A percentile compares a stretch with the other conserved stretches of the same genome.
Evolutionary conservation across 1,140 invertebrate species (phyloP).

Genomic region (Pseudomyrmex pallidus): DNA sequence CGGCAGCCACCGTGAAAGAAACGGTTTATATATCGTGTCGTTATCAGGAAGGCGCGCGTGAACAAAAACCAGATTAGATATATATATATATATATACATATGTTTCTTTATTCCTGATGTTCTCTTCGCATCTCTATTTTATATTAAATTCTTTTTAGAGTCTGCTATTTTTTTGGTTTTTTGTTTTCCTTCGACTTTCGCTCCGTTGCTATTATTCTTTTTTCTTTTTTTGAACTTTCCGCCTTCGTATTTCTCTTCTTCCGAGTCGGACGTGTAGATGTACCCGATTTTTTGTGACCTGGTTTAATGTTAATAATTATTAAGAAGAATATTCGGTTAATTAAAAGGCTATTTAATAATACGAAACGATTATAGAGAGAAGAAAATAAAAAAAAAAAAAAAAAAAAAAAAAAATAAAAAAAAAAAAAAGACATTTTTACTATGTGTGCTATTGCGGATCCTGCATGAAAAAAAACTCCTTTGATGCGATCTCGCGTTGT

Average conservation of each 20-base stretch:
- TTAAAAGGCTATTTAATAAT: slow-evolving; percentile 78
- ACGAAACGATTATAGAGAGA: slow-evolving; percentile 61
- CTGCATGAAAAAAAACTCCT: no score
- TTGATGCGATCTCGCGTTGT: no score
- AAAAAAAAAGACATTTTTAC: slow-evolving; percentile 73
- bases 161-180: slow-evolving; percentile 51
- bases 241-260: slow-evolving; percentile 28
- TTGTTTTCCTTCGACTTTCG: slow-evolving; percentile 37
- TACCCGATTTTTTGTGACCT: slow-evolving; percentile 77
- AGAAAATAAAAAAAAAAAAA: slow-evolving; percentile 74
- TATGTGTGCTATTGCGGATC: not conserved
- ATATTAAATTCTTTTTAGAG: slow-evolving; percentile 58
- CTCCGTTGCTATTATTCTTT: slow-evolving; percentile 9
- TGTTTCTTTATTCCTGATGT: slow-evolving; percentile 63
- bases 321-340: slow-evolving; percentile 65
- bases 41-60: slow-evolving; percentile 29
- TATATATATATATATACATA: no score
- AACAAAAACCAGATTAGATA: slow-evolving; percentile 30
- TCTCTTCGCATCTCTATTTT: slow-evolving; percentile 45
- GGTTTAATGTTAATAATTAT: slow-evolving; percentile 76
- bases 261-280: slow-evolving; percentile 47
- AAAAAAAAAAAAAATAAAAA: slow-evolving; percentile 76
- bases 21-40: slow-evolving; percentile 44
- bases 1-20: slow-evolving; percentile 43
- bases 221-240: slow-evolving; percentile 16